phyloP scores from a whole-genome alignment of 2,888 invertebrate genomes.

The Pachydiplax longipennis region DNA sequence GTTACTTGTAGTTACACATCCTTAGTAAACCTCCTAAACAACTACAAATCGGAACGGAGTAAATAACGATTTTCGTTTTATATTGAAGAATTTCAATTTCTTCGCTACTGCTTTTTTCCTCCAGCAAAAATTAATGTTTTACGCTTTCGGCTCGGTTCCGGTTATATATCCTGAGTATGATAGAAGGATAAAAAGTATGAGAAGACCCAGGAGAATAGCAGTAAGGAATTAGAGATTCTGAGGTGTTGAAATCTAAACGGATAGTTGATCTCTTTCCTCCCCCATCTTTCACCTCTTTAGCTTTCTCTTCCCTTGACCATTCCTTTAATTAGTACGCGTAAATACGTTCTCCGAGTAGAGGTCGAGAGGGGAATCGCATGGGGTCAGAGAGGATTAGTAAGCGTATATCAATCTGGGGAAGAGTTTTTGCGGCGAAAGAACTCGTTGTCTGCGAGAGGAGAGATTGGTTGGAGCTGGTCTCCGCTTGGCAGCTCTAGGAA shows the following conservation, averaged over 20 bases:
- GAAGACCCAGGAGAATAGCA: too few species aligned
- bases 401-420: background rate
- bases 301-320: background rate
- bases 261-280: background rate
- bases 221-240: too few species aligned
- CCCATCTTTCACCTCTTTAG: background rate
- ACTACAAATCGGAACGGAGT: too few species aligned
- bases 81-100: too few species aligned
- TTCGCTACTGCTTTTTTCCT: too few species aligned
- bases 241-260: background rate
- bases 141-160: too few species aligned
- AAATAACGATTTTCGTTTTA: too few species aligned
- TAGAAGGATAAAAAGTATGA: too few species aligned
- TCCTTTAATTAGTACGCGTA: background rate
- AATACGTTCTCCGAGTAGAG: background rate
- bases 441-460: background rate
- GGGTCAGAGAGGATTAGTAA: background rate
- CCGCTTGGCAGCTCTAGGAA: background rate
- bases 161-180: too few species aligned
- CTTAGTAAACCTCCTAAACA: too few species aligned
- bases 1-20: too few species aligned
- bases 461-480: background rate
- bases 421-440: background rate
- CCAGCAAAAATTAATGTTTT: too few species aligned
- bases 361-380: background rate